Conservation (phyloP, 2,888 invertebrate species). For the Sipha maydis region DNA sequence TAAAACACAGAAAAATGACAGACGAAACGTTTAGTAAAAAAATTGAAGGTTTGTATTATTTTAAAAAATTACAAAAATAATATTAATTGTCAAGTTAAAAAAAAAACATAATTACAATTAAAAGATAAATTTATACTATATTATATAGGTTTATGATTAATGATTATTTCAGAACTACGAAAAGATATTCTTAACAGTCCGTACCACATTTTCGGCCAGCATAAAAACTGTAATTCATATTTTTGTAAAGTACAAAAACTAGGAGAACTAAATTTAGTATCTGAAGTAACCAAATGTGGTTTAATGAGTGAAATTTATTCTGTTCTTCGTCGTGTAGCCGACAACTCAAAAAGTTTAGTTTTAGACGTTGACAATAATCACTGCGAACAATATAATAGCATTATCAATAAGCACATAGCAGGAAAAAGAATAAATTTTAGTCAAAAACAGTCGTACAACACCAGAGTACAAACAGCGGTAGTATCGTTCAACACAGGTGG, state of each 20-base stretch:
- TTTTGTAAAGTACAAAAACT: neutral
- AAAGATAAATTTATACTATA: too few species aligned
- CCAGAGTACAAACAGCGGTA: too few species aligned
- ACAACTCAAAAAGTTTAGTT: neutral
- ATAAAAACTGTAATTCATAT: neutral
- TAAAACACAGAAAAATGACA: neutral
- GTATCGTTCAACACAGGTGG: too few species aligned
- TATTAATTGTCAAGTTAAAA: neutral
- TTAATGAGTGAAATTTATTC: neutral
- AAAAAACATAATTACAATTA: neutral
- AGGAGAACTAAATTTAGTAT: neutral
- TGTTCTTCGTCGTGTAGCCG: neutral
- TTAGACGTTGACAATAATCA: conserved; percentile 24
- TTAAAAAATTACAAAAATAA: too few species aligned
- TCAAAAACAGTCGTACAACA: neutral
- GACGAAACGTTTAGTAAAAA: neutral
- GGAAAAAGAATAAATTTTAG: conserved; percentile 12
- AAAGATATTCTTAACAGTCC: neutral
- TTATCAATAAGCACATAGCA: conserved; percentile 4
- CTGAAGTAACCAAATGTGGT: neutral
- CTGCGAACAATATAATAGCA: conserved; percentile 8
- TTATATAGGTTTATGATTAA: neutral
- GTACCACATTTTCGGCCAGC: neutral
- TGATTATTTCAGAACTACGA: neutral
- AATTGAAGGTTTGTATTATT: too few species aligned